Base-by-base conservation (phyloP, 2,113 vertebrate genomes). In the Paramisgurnus dabryanus region DNA sequence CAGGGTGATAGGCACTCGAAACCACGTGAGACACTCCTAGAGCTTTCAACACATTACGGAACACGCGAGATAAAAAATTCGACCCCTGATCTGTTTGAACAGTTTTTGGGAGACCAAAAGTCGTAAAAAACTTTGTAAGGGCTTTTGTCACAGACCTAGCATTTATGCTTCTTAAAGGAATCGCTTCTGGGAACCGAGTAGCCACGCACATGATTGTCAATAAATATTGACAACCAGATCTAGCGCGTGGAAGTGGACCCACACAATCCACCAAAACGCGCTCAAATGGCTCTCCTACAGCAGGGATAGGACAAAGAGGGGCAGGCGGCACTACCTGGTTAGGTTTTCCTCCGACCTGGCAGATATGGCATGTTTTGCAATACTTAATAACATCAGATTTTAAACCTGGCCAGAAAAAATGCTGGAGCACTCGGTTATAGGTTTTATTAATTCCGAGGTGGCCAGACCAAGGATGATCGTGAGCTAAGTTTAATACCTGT, bases 401-500 rank as follows among this genome's bases (percentile, higher is more conserved):
- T 34, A 34, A 34, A 34, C 27, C 27, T 1, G 63, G 18, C 63
- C n/a, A 65, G n/a, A 65, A 65, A 34, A 65, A 65, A 34, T 65
- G 63, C 7, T 65, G 61, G n/a, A n/a, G 61, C 8, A 63, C n/a
- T 9, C 61, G n/a, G 10, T 65, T 65, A 27, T 65, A 27, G 18
- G 63, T 34, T 27, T 65, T 65, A n/a, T 65, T 65, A 34, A 65
- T 65, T 34, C 63, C 22, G 9, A 65, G 34, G 22, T 65, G 63
- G 4, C 63, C 22, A 8, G 63, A 45, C 45, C 5, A 45, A 45
- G 45, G 45, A 45, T 45, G 45, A 8, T 8, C 45, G 8, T 45
- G 45, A 8, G 45, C 45, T 45, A 45, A 45, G 8, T 45, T 2
- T 45, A 45, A 45, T 8, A 45, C 27, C 45, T 45, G 45, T 8